Evolutionary conservation across 2,113 vertebrate genomes (phyloP), one percentile per base, ranked within the genome.

Genomic region (Mugil cephalus): DNA sequence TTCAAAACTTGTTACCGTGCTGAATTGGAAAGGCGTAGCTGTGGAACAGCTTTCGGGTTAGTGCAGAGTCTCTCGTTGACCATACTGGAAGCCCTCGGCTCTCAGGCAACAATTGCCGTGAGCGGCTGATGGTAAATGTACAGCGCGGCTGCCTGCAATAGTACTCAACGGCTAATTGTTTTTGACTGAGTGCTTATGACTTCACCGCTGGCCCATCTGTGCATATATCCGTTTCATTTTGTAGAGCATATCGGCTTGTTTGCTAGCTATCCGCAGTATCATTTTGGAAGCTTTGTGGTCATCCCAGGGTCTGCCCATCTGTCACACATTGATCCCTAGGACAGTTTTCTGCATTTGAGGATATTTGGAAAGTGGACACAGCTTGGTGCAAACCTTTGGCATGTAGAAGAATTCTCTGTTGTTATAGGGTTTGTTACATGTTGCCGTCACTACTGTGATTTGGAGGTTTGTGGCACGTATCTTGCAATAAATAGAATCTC

Each of bases 191-290:
- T 45, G 47, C 15, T 58, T 61, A 10, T 62, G 14, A 80, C 73
- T 51, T 68, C 34, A 67, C 39, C 10, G 42, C 51, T 14, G 35
- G 30, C 12, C 63, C 63, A 81, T 76, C 69, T 80, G 77, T 77
- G 48, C 63, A 76, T 74, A 65, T 54, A 66, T 46, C 35, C 19
- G 15, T 47, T 39, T 59, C 15, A 35, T n/a, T 68, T 74, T 52
- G 24, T 12, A 35, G 56, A 40, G 58, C 47, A 30, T 18, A 38
- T 54, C 45, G 65, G 30, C 47, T 64, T 71, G 67, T 63, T 38
- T 38, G 46, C 6, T 4, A 39, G 39, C 12, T 42, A 21, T 68
- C 24, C 0, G 17, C 58, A 15, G 10, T 55, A 11, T 30, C 9
- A 54, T 74, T 62, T 47, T 51, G 15, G 38, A 73, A 42, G 24